Conservation (phyloP, 2,888 invertebrate genomes). For the Arrhopalites spinosus region DNA sequence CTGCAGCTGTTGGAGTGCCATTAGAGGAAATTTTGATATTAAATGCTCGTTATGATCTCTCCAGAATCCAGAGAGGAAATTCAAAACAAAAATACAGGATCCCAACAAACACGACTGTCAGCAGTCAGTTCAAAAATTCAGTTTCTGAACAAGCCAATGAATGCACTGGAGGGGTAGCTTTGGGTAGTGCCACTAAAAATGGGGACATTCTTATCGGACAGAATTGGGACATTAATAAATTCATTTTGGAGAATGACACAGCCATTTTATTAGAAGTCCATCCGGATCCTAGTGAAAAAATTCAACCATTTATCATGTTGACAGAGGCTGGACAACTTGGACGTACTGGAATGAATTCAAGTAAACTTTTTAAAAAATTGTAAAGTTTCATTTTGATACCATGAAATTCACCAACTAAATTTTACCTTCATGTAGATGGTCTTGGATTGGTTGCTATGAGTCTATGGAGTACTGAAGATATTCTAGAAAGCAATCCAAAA, state of each 20-base stretch:
- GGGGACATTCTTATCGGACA: slow-evolving; percentile 44
- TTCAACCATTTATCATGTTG: slow-evolving; percentile 44
- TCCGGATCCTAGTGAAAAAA: slow-evolving; percentile 46
- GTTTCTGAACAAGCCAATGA: slow-evolving; percentile 18
- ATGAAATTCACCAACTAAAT: background rate
- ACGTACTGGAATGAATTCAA: slow-evolving; percentile 42
- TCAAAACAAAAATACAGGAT: background rate
- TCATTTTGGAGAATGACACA: slow-evolving; percentile 42
- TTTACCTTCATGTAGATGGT: slow-evolving; percentile 38
- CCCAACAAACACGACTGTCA: background rate
- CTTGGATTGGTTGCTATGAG: slow-evolving; percentile 44
- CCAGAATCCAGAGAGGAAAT: slow-evolving; percentile 31
- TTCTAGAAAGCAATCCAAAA: slow-evolving; percentile 8
- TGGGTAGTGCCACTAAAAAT: slow-evolving; percentile 41
- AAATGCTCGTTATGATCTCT: slow-evolving; percentile 46
- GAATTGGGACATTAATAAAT: slow-evolving; percentile 46
- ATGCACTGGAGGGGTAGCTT: slow-evolving; percentile 45
- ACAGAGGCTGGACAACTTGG: slow-evolving; percentile 48
- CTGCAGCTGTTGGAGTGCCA: slow-evolving; percentile 38
- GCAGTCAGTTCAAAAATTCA: background rate
- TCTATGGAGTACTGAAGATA: slow-evolving; percentile 41
- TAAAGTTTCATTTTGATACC: background rate
- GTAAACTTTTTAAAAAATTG: slow-evolving; percentile 25
- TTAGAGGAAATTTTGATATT: slow-evolving; percentile 45
- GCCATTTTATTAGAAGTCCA: slow-evolving; percentile 47